These are phyloP conservation scores for Plusia festucae DNA, from an alignment of 2,888 invertebrate genomes.

Conservation along the genomic window DNA sequence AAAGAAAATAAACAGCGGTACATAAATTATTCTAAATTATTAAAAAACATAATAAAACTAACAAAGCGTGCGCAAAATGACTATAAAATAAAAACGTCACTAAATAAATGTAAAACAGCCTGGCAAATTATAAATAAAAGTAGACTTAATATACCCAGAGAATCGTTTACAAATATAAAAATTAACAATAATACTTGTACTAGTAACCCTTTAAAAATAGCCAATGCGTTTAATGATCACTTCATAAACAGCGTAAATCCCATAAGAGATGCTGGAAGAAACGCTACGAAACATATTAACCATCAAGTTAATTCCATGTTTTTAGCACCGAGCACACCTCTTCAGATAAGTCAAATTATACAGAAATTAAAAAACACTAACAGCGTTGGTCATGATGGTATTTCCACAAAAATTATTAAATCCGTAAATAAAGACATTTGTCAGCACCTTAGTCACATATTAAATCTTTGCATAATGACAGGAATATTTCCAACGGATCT, in stretches of 20 bases:
- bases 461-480: neutral
- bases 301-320: neutral
- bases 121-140: conserved; percentile 10
- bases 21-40: conserved; percentile 1
- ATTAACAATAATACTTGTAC: neutral
- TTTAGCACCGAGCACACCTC: neutral
- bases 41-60: neutral
- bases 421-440: conserved; percentile 3
- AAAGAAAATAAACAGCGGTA: conserved; percentile 7
- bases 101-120: conserved; percentile 1
- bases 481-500: neutral
- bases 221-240: neutral
- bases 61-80: neutral
- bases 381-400: conserved; percentile 1
- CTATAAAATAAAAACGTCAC: neutral
- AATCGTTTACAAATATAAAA: conserved; percentile 5
- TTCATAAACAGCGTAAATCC: neutral
- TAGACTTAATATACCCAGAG: neutral
- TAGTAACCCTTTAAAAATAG: neutral
- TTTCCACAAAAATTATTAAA: conserved; percentile 7
- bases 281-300: too few species aligned
- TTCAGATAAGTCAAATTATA: conserved; percentile 12
- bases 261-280: neutral
- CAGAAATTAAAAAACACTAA: conserved; percentile 5
- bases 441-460: too few species aligned